These are phyloP conservation scores for Ferrisia virgata DNA, from an alignment of 2,888 invertebrate genomes.

Conservation along the genomic window DNA sequence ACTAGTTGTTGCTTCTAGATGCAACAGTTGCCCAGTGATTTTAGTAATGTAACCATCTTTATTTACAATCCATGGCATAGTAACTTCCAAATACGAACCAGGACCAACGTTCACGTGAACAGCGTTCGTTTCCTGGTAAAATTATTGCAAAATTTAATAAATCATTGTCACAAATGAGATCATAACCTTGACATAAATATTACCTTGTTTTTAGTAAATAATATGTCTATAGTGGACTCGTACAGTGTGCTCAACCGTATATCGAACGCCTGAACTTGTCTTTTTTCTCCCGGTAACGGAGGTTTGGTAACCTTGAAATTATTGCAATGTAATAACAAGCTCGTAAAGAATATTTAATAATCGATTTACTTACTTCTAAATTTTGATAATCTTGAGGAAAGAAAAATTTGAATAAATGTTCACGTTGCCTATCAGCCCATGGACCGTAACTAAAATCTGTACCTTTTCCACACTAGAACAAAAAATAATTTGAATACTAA, in stretches of 20 bases:
- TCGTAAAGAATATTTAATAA: not conserved
- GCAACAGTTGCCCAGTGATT: slow-evolving; percentile 88
- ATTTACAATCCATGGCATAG: slow-evolving; percentile 87
- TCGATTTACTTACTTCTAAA: slow-evolving; percentile 57
- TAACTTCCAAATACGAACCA: slow-evolving; percentile 94
- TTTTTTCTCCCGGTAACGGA: slow-evolving; percentile 80
- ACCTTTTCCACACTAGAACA: slow-evolving; percentile 74
- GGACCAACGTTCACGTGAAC: slow-evolving; percentile 93
- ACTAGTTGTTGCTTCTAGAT: slow-evolving; percentile 93
- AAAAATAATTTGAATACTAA: not conserved
- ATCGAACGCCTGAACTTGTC: slow-evolving; percentile 89
- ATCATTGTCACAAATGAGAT: slow-evolving; percentile 5
- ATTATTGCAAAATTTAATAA: not conserved
- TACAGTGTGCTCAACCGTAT: slow-evolving; percentile 84
- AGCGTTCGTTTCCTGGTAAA: slow-evolving; percentile 84
- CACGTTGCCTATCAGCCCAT: slow-evolving; percentile 97
- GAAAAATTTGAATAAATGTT: slow-evolving; percentile 92
- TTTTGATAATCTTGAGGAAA: slow-evolving; percentile 85
- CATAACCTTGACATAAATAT: not conserved
- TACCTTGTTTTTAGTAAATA: slow-evolving; percentile 85
- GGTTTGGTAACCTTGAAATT: slow-evolving; percentile 64
- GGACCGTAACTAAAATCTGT: slow-evolving; percentile 97
- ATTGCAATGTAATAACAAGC: not conserved
- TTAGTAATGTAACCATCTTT: slow-evolving; percentile 85
- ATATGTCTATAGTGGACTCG: slow-evolving; percentile 91